Evolutionary conservation across 2,888 invertebrate species (phyloP).

Genomic region (Mechanitis messenoides): DNA sequence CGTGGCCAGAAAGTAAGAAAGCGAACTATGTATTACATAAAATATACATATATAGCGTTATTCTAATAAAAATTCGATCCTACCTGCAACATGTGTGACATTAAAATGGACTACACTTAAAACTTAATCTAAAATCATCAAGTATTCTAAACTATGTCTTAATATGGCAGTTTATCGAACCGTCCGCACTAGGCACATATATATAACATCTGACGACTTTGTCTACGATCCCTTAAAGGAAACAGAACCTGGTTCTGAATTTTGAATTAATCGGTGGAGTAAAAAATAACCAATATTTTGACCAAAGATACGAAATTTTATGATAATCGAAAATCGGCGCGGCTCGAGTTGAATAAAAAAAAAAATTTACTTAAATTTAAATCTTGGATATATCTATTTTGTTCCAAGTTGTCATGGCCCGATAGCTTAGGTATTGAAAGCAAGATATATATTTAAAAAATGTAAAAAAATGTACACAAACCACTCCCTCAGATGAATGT

Average conservation of each 20-base stretch:
- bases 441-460: slow-evolving; percentile 57
- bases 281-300: slow-evolving; percentile 27
- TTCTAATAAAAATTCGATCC: slow-evolving; percentile 65
- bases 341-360: slow-evolving; percentile 22
- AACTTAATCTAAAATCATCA: slow-evolving; percentile 63
- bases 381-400: slow-evolving; percentile 60
- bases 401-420: slow-evolving; percentile 63
- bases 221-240: slow-evolving; percentile 46
- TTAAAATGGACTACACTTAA: slow-evolving; percentile 61
- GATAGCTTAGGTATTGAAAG: slow-evolving; percentile 67
- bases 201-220: slow-evolving; percentile 48
- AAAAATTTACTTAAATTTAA: slow-evolving; percentile 45
- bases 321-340: slow-evolving; percentile 20
- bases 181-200: slow-evolving; percentile 64
- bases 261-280: slow-evolving; percentile 70
- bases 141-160: slow-evolving; percentile 72
- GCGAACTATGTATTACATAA: slow-evolving; percentile 37
- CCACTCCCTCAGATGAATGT: slow-evolving; percentile 68
- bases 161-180: slow-evolving; percentile 76
- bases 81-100: slow-evolving; percentile 65
- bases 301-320: neutral
- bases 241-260: slow-evolving; percentile 66
- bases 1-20: slow-evolving; percentile 39
- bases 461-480: slow-evolving; percentile 59
- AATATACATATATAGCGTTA: slow-evolving; percentile 50